These are phyloP conservation scores for Diadophis punctatus DNA, from an alignment of 2,113 vertebrate genomes.

Conservation along the genomic window DNA sequence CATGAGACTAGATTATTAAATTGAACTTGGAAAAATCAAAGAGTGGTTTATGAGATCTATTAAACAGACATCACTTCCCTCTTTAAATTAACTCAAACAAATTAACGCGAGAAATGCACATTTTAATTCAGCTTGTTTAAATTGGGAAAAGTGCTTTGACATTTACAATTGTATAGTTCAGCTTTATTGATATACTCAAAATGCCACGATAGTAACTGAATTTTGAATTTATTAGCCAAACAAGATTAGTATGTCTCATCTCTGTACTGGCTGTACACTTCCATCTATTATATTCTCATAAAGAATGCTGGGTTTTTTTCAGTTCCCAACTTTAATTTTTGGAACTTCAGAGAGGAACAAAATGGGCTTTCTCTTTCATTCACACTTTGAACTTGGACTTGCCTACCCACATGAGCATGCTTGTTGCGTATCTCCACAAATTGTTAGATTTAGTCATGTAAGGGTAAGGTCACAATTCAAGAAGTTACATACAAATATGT, in stretches of 20 bases:
- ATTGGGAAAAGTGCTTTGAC: background rate
- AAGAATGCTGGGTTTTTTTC: background rate
- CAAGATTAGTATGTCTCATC: background rate
- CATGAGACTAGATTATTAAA: background rate
- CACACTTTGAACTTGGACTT: background rate
- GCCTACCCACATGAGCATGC: background rate
- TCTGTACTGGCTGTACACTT: background rate
- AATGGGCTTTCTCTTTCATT: background rate
- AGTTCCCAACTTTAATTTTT: background rate
- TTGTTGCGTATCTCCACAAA: background rate
- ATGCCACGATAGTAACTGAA: background rate
- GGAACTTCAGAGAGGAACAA: background rate
- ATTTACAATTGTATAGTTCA: background rate
- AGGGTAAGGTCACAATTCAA: background rate
- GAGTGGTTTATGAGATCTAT: background rate
- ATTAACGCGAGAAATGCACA: background rate
- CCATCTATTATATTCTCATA: background rate
- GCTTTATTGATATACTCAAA: background rate
- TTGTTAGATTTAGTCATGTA: background rate
- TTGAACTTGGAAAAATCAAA: background rate
- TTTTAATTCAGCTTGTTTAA: slow-evolving; percentile 1
- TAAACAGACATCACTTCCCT: background rate
- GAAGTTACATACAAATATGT: background rate
- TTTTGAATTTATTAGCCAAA: background rate
- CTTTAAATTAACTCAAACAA: slow-evolving; percentile 12